These are phyloP conservation scores for Lacerta bilineata DNA, from an alignment of 2,797 vertebrate species.

Conservation along the genomic window DNA sequence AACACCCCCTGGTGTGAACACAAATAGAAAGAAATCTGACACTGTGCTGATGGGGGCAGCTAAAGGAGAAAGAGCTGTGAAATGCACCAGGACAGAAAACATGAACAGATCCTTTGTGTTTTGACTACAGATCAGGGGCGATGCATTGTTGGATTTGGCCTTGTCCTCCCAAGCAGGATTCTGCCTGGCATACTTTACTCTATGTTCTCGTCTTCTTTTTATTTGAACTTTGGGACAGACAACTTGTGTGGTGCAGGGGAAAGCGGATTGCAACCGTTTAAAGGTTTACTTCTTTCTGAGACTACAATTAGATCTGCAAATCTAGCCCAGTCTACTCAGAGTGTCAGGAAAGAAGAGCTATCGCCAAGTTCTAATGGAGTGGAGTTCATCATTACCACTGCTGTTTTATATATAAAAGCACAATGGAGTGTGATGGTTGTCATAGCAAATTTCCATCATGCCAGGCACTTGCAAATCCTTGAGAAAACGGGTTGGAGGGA, in stretches of 20 bases:
- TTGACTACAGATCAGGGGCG: too few species aligned
- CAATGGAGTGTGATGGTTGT: conserved; percentile 55
- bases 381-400: conserved; percentile 6
- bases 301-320: conserved; percentile 22
- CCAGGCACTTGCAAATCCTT: conserved; percentile 44
- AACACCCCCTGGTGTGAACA: too few species aligned
- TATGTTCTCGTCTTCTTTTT: not conserved
- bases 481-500: conserved; percentile 42
- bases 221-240: conserved; percentile 18
- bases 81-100: too few species aligned
- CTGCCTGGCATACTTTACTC: conserved; percentile 3
- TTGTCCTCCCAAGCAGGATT: not conserved
- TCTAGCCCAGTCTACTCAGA: not conserved
- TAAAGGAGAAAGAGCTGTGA: too few species aligned
- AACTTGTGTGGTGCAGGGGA: fast-evolving
- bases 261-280: not conserved
- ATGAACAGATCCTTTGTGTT: too few species aligned
- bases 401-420: conserved; percentile 49
- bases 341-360: conserved; percentile 38
- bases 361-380: conserved; percentile 27
- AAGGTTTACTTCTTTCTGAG: not conserved
- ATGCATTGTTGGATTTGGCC: not conserved
- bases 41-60: too few species aligned
- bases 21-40: too few species aligned
- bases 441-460: conserved; percentile 58